Evolutionary conservation across 2,113 vertebrate genomes (phyloP).

Genomic region (Diadophis punctatus): DNA sequence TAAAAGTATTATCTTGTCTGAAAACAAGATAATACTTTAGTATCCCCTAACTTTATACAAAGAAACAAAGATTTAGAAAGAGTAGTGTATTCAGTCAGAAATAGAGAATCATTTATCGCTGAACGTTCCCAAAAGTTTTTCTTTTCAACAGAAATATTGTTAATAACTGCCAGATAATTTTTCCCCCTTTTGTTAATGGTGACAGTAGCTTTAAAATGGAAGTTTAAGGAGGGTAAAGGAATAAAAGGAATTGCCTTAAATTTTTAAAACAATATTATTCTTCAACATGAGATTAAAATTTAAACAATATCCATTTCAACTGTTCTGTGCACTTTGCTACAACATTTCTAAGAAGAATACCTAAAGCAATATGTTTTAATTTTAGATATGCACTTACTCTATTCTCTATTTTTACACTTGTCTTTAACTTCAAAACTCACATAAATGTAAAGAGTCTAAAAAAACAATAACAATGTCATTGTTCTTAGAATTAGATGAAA

Average conservation of each 20-base stretch:
- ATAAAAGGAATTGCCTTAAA: background rate
- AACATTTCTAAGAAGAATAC: slow-evolving; percentile 29
- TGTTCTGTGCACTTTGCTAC: background rate
- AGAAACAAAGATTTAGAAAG: rapidly evolving
- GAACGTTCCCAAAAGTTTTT: background rate
- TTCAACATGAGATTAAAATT: background rate
- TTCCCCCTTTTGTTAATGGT: background rate
- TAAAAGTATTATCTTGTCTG: no score
- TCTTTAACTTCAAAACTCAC: slow-evolving; percentile 31
- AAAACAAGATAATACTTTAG: background rate
- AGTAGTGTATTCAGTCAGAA: background rate
- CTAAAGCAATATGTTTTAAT: slow-evolving; percentile 43
- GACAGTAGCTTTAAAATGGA: background rate
- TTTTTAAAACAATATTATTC: background rate
- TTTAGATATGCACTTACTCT: slow-evolving; percentile 55
- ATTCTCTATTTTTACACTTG: slow-evolving; percentile 18
- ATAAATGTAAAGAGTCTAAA: slow-evolving; percentile 15
- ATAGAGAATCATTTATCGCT: background rate
- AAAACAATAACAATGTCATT: slow-evolving; percentile 59
- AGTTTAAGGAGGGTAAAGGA: background rate
- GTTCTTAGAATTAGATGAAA: slow-evolving; percentile 61
- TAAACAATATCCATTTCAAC: background rate
- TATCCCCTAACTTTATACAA: background rate
- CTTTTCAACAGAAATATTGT: background rate
- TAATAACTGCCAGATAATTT: background rate